These are phyloP conservation scores for Atrichornis clamosus DNA, from an alignment of 2,113 vertebrate genomes.

Conservation along the genomic window DNA sequence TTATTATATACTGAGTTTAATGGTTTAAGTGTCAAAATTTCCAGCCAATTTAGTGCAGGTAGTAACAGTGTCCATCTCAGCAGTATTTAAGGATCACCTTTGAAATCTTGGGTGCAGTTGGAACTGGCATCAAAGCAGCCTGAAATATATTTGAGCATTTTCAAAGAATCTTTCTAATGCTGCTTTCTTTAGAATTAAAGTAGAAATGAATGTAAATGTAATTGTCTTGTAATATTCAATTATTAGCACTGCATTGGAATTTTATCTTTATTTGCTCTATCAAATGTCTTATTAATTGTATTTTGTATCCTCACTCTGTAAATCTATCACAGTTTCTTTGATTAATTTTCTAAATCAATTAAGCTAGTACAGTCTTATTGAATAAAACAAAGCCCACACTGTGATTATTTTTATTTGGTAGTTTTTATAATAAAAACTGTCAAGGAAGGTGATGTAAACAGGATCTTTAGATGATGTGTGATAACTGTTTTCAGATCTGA, in stretches of 20 bases:
- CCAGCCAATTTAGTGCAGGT: background rate
- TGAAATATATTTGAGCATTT: background rate
- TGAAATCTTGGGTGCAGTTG: background rate
- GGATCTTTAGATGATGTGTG: background rate
- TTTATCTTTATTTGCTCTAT: slow-evolving; percentile 58
- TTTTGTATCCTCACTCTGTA: slow-evolving; percentile 9
- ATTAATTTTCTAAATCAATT: slow-evolving; percentile 35
- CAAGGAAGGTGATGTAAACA: background rate
- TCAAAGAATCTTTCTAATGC: background rate
- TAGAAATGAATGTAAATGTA: background rate
- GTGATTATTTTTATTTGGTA: background rate
- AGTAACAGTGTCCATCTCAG: background rate
- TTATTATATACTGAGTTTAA: background rate
- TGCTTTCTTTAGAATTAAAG: background rate
- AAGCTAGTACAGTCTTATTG: background rate
- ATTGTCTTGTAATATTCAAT: slow-evolving; percentile 27
- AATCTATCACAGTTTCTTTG: slow-evolving; percentile 20
- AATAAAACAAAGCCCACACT: background rate
- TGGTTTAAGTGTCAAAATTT: background rate
- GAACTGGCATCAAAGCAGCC: background rate
- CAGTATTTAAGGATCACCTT: background rate
- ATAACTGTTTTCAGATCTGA: background rate
- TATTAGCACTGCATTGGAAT: slow-evolving; percentile 17
- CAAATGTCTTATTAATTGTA: slow-evolving; percentile 35
- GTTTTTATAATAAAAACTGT: background rate